These are phyloP conservation scores for Neuroterus valhalla DNA, from an alignment of 1,140 invertebrate genomes.

Conservation along the genomic window DNA sequence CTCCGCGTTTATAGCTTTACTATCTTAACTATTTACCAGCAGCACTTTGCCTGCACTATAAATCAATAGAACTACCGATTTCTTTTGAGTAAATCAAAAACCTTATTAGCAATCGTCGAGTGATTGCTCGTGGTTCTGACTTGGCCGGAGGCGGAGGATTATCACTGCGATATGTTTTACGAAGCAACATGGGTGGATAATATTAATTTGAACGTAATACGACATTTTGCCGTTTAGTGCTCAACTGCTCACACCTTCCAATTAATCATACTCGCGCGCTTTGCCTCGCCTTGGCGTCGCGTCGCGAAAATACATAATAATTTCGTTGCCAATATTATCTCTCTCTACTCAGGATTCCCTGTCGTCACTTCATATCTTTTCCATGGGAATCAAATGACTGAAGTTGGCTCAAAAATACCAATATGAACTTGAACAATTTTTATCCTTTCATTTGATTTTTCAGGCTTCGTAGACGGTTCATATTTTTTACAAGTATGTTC, in stretches of 20 bases:
- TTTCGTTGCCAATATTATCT: too few relatives aligned
- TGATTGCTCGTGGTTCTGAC: background rate
- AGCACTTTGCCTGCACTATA: background rate
- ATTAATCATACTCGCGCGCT: background rate
- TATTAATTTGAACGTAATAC: slow-evolving; percentile 17
- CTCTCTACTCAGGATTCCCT: too few relatives aligned
- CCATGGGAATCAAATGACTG: too few relatives aligned
- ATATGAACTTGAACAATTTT: too few relatives aligned
- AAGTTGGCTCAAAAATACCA: too few relatives aligned
- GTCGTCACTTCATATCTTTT: too few relatives aligned
- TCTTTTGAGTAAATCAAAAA: slow-evolving; percentile 6
- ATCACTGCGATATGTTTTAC: background rate
- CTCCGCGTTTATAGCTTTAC: background rate
- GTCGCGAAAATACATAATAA: too few relatives aligned
- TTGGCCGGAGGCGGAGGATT: background rate
- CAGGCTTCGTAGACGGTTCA: too few relatives aligned
- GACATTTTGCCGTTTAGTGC: background rate
- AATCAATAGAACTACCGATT: background rate
- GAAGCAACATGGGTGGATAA: background rate
- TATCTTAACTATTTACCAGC: background rate
- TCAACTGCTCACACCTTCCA: slow-evolving; percentile 1
- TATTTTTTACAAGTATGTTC: too few relatives aligned
- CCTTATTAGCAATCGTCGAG: background rate
- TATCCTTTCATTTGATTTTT: too few relatives aligned
- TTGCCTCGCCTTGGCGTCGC: too few relatives aligned